Evolutionary conservation across 1,140 invertebrate species (phyloP), one percentile per base, ranked within the genome.

Genomic region (Neuroterus valhalla): DNA sequence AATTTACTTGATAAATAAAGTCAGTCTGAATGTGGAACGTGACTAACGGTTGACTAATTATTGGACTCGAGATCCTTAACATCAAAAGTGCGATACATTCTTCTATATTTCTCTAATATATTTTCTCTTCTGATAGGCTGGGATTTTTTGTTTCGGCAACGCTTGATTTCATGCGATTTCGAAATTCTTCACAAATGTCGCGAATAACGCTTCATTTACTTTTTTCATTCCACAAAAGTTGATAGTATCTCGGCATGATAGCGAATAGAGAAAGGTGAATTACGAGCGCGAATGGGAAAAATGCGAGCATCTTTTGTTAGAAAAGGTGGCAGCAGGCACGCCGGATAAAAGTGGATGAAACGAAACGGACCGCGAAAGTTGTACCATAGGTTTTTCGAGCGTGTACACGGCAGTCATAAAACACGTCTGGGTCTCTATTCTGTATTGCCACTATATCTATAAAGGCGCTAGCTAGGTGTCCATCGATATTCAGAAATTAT

Each of bases 401-500:
- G 55, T 3, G n/a, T 6, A 55, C 52, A 62, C 55, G 15, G 55
- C 55, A 14, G 15, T 26, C 21, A 12, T 38, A 38, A 38, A 38
- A 38, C 31, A 38, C 31, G 31, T 8, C 31, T 38, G 31, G 31
- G 31, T 38, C 31, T 38, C 12, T 62, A 26, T 23, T 62, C 17
- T 62, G 2, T 55, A 26, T 62, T 62, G 55, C 26, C 21, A 23
- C 52, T 50, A 50, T 11, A 19, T 52, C 3, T 52, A 52, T 26
- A 55, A 4, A 55, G 19, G 14, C n/a, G 26, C 26, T 52, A 62
- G 26, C 26, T 52, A 62, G 55, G 55, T 62, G 55, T 62, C 55
- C 55, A 62, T 62, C 55, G 55, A 62, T 62, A 62, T 62, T 62
- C 55, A 62, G 55, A 62, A 62, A 62, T 62, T 62, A 62, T 62